phyloP scores from a whole-genome alignment of 2,888 invertebrate genomes.

The Doris montereyensis region DNA sequence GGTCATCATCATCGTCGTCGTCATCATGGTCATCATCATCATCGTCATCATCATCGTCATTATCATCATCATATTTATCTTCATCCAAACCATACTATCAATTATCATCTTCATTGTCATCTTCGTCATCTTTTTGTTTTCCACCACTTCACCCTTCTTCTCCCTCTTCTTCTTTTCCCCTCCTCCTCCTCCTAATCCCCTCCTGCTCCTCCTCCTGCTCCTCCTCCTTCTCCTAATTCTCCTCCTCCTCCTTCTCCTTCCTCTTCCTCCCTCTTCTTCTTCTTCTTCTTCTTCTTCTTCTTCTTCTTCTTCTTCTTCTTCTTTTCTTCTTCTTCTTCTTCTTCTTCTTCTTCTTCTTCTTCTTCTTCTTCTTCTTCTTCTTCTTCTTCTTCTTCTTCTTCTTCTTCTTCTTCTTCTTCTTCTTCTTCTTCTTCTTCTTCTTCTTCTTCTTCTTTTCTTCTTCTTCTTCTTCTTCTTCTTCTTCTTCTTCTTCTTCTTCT shows the following conservation, averaged over 20 bases:
- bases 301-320: not conserved
- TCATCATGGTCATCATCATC: too few relatives aligned
- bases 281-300: not conserved
- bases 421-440: not conserved
- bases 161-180: not conserved
- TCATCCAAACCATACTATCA: too few relatives aligned
- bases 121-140: too few relatives aligned
- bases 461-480: not conserved
- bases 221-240: not conserved
- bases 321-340: not conserved
- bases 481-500: conserved; percentile 2
- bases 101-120: too few relatives aligned
- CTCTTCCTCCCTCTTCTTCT: conserved; percentile 2
- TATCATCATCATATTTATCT: too few relatives aligned
- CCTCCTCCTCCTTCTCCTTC: not conserved
- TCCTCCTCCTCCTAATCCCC: not conserved
- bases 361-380: conserved; percentile 8
- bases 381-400: not conserved
- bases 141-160: too few relatives aligned
- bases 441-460: not conserved
- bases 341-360: conserved; percentile 16
- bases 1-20: too few relatives aligned
- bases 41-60: too few relatives aligned
- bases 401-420: not conserved
- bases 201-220: not conserved